Evolutionary conservation across 2,113 vertebrate species (phyloP).

Genomic region (Aptenodytes forsteri): DNA sequence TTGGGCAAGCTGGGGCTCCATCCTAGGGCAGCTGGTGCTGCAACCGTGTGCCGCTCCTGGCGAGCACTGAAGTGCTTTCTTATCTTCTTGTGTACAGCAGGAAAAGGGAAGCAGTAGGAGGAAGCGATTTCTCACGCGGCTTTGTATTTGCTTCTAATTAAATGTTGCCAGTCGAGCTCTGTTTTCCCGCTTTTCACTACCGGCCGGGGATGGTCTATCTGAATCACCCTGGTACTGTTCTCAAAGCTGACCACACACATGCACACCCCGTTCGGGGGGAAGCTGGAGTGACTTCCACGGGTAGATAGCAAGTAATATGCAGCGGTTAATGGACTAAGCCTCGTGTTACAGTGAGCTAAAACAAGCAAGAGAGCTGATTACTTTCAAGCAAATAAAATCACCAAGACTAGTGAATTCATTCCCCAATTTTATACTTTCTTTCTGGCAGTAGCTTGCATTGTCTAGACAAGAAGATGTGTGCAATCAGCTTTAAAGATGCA

Average conservation of each 20-base stretch:
- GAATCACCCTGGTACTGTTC: background rate
- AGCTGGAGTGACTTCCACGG: background rate
- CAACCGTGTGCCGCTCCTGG: background rate
- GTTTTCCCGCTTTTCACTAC: constrained; percentile 31
- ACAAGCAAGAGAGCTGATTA: background rate
- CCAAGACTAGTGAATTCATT: background rate
- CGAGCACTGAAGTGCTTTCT: background rate
- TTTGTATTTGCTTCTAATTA: constrained; percentile 31
- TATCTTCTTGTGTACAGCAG: constrained; percentile 63
- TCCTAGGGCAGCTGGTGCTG: background rate
- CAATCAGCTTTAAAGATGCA: constrained; percentile 19
- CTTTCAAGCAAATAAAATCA: background rate
- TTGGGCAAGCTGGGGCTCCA: background rate
- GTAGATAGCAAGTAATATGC: background rate
- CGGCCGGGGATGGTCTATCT: background rate
- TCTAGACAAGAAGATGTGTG: constrained; percentile 65
- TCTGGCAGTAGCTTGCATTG: background rate
- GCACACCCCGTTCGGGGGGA: background rate
- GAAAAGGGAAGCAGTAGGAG: constrained; percentile 68
- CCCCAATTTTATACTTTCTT: background rate
- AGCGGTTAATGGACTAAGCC: background rate
- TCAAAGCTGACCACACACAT: background rate
- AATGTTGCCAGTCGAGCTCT: background rate
- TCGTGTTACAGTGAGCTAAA: background rate
- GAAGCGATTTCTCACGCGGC: constrained; percentile 67